These are phyloP conservation scores for Myanophis thanlyinensis DNA, from an alignment of 2,113 vertebrate genomes.

Conservation along the genomic window DNA sequence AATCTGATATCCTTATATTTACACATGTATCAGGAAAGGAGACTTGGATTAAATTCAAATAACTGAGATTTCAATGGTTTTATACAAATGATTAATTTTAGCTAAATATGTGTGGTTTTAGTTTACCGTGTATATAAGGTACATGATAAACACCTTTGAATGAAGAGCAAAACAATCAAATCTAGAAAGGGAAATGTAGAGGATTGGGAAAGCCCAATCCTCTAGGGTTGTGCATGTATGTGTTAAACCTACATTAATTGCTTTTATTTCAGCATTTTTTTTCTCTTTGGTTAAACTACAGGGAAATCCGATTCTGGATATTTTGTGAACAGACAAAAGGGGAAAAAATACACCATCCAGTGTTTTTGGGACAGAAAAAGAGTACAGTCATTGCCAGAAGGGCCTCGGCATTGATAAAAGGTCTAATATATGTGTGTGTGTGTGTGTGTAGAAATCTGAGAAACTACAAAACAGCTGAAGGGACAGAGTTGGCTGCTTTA, in stretches of 20 bases:
- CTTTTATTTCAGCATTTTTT: constrained; percentile 50
- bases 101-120: neutral
- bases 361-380: constrained; percentile 44
- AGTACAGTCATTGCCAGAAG: constrained; percentile 16
- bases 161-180: neutral
- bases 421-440: neutral
- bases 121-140: neutral
- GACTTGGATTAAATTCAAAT: neutral
- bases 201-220: neutral
- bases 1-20: neutral
- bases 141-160: neutral
- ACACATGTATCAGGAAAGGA: neutral
- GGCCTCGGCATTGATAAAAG: neutral
- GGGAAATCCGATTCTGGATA: constrained; percentile 40
- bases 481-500: constrained; percentile 39
- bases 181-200: neutral
- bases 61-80: neutral
- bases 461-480: neutral
- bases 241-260: neutral
- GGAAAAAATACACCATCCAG: constrained; percentile 54
- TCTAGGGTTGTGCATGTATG: neutral
- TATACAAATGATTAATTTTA: neutral
- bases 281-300: constrained; percentile 42
- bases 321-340: constrained; percentile 45
- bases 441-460: neutral